These are phyloP conservation scores for Bovichtus variegatus DNA, from an alignment of 2,797 vertebrate species.

Conservation along the genomic window DNA sequence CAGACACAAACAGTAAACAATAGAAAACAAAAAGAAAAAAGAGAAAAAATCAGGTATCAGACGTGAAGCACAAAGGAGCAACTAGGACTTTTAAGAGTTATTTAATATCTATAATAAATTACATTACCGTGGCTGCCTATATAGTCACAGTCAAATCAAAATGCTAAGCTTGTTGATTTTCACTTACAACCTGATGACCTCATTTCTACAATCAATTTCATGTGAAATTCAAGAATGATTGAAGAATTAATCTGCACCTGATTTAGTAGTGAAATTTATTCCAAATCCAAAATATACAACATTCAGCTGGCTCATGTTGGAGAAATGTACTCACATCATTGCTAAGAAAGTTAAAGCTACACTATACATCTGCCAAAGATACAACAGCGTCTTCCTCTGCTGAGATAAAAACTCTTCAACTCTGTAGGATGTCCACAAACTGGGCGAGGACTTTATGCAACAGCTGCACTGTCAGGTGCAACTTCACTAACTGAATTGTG, in stretches of 20 bases:
- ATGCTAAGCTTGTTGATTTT: not conserved
- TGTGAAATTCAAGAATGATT: too few relatives aligned
- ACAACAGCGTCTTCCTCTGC: too few relatives aligned
- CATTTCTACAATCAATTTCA: constrained; percentile 6
- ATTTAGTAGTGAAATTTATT: not conserved
- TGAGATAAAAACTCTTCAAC: not conserved
- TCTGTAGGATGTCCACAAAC: not conserved
- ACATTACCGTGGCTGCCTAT: not conserved
- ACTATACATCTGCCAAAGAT: constrained; percentile 12
- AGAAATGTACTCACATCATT: not conserved
- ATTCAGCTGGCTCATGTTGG: not conserved
- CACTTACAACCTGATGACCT: not conserved
- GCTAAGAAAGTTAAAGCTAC: not conserved
- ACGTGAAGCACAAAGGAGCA: too few relatives aligned
- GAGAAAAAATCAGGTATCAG: too few relatives aligned
- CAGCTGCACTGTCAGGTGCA: not conserved
- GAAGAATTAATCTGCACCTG: not conserved
- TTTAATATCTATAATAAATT: constrained; percentile 20
- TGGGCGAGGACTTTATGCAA: not conserved
- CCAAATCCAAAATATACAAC: constrained; percentile 3
- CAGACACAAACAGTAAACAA: too few relatives aligned
- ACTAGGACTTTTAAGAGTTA: not conserved
- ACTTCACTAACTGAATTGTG: not conserved
- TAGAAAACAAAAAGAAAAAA: too few relatives aligned
- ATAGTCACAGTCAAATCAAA: constrained; percentile 17